These are phyloP conservation scores for Drosophila orena DNA, from an alignment of 1,140 invertebrate genomes.

Conservation along the genomic window DNA sequence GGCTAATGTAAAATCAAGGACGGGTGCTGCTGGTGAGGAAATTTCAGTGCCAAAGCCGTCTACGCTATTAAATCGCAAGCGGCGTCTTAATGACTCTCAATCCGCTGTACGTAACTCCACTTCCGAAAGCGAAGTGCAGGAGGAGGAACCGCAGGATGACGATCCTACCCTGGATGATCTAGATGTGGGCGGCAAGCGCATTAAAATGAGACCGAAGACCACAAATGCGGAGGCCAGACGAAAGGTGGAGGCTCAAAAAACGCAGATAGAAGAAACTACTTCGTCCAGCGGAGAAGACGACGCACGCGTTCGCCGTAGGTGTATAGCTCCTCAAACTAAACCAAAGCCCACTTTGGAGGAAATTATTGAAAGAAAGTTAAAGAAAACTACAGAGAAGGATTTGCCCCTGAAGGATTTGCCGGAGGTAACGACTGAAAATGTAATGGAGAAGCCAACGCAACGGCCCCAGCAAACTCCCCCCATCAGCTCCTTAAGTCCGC, in stretches of 20 bases:
- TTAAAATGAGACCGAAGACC: constrained; percentile 86
- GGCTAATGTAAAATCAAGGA: background rate
- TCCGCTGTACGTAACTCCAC: constrained; percentile 50
- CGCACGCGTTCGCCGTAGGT: constrained; percentile 60
- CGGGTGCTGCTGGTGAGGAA: background rate
- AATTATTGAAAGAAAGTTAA: constrained; percentile 79
- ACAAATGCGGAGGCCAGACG: constrained; percentile 86
- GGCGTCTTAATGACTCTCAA: constrained; percentile 61
- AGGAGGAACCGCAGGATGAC: constrained; percentile 79
- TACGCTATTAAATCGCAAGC: constrained; percentile 55
- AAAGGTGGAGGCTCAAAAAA: constrained; percentile 87
- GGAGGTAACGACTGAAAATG: background rate
- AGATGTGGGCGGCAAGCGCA: constrained; percentile 86
- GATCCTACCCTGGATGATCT: constrained; percentile 84
- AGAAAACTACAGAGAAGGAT: constrained; percentile 51
- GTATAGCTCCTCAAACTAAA: constrained; percentile 39
- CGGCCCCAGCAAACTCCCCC: constrained; percentile 16
- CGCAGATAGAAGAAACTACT: constrained; percentile 86
- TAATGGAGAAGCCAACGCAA: background rate
- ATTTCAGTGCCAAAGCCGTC: background rate
- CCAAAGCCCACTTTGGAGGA: constrained; percentile 73
- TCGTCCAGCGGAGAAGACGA: constrained; percentile 85
- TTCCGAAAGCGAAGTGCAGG: constrained; percentile 76
- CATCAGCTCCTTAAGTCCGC: constrained; percentile 30
- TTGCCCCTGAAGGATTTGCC: background rate